Conservation (phyloP, 2,888 invertebrate genomes). For the Acrocyrtus sp. region DNA sequence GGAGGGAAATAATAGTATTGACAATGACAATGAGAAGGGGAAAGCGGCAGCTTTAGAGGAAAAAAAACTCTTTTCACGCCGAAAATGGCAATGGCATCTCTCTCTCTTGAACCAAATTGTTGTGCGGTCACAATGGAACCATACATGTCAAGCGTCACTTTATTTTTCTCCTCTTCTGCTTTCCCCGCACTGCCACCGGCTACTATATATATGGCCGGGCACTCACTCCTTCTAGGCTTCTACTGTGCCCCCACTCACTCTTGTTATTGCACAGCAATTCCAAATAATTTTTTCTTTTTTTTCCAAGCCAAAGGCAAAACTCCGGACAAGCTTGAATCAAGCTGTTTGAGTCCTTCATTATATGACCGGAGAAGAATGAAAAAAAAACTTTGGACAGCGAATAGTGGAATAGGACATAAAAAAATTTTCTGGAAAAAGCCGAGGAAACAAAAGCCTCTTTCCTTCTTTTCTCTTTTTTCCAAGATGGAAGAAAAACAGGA, state of each 20-base stretch:
- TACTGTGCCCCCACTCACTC: no score
- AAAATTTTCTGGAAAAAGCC: no score
- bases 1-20: constrained; percentile 39
- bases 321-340: no score
- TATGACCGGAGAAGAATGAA: no score
- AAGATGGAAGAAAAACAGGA: constrained; percentile 35
- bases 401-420: no score
- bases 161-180: background rate
- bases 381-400: no score
- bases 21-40: constrained; percentile 50
- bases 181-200: constrained; percentile 20
- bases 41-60: no score
- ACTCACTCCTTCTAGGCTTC: background rate
- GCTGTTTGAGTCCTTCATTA: no score
- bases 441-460: constrained; percentile 33
- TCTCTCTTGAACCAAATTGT: constrained; percentile 37
- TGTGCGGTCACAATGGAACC: constrained; percentile 43
- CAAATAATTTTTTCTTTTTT: background rate
- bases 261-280: no score
- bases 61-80: constrained; percentile 43
- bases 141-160: constrained; percentile 18
- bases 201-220: background rate
- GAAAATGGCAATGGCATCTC: constrained; percentile 40
- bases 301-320: no score
- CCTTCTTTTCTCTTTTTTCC: constrained; percentile 2